A percentile compares a stretch with the other conserved stretches of the same genome.
phyloP scores from a whole-genome alignment of 2,113 vertebrate species.

The Paralichthys olivaceus region DNA sequence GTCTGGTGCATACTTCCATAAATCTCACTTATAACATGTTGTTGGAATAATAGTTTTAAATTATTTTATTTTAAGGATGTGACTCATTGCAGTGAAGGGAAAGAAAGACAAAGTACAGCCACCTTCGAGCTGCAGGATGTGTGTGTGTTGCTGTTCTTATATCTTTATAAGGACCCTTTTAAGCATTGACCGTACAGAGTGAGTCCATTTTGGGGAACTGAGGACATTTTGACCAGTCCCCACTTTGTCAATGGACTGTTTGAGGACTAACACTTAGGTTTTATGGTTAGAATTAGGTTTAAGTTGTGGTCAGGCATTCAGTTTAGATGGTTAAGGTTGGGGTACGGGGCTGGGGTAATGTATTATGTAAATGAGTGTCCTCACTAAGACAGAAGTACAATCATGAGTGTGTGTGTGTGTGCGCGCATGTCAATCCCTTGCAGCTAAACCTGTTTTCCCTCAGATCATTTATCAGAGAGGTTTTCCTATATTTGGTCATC shows the following conservation, averaged over 20 bases:
- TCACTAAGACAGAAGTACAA: no score
- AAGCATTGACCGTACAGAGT: no score
- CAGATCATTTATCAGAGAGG: constrained; percentile 11
- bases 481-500: constrained; percentile 52
- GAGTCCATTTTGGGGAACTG: no score
- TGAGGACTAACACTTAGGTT: no score
- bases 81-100: constrained; percentile 1
- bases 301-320: no score
- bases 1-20: not conserved
- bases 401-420: not conserved
- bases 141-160: constrained; percentile 18
- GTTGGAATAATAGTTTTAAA: not conserved
- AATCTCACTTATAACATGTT: not conserved
- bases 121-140: constrained; percentile 42
- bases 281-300: no score
- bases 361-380: no score
- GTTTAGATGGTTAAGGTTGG: no score
- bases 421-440: constrained; percentile 51
- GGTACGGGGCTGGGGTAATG: no score
- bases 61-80: not conserved
- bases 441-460: constrained; percentile 50
- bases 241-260: no score
- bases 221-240: no score
- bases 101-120: constrained; percentile 37
- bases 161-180: no score